Base-by-base conservation (phyloP, 2,113 vertebrate species). In the Corydoras maculifer region DNA sequence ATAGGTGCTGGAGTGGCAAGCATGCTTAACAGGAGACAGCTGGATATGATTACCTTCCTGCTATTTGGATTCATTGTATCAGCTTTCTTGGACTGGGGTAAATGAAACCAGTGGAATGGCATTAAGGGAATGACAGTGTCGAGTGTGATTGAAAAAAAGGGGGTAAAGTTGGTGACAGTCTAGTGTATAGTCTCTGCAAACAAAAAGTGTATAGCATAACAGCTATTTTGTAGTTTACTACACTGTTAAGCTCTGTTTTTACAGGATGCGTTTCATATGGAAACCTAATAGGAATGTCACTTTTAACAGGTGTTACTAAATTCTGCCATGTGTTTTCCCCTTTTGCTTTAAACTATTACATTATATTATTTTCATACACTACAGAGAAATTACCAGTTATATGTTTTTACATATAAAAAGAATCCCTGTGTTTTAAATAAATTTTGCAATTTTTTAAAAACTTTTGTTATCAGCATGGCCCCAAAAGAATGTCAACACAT, bases 31-130 rank as follows among this genome's bases (percentile, higher is more conserved):
- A 72, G 77, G 79, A 71, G 79, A 77, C 87, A 90, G 85, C 86
- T 91, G 88, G 85, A 62, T 80, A 64, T 86, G 80, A 88, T 91
- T 88, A 86, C 78, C 75, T 75, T 82, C 70, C 74, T 77, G 77
- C 84, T 77, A 75, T 79, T 83, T 73, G 74, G 78, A 86, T 83
- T 83, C 76, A 83, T 83, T 87, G 83, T 86, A 88, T 87, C 86
- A 83, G 79, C 78, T 79, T 82, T 86, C 84, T 79, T 86, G 86
- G 86, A 85, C 63, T 5, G 69, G 64, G 62, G 72, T 86, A 86
- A 89, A 87, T 88, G 84, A 86, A 87, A 81, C 72, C 79, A 54
- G 69, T 75, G 72, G 69, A 77, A 65, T 64, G 53, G 81, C 78
- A 83, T 78, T 80, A 66, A 76, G 84, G 86, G 87, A 87, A 80